Evolutionary conservation across 2,797 vertebrate genomes (phyloP), one percentile per base, ranked within the genome.

Genomic region (Melanotaenia pygmaea): DNA sequence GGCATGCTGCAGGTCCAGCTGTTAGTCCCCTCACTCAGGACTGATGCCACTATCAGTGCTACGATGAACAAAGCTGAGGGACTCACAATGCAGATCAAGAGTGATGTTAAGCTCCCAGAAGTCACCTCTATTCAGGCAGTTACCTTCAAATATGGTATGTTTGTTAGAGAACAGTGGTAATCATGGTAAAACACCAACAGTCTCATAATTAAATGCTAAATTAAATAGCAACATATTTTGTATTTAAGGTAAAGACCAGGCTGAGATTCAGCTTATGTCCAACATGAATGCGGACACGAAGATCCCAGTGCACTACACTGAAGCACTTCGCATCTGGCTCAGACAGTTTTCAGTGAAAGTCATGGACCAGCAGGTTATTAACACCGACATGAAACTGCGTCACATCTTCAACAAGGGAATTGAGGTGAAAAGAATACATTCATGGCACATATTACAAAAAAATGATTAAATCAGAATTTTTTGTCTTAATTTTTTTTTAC

Each of bases 381-480:
- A 96, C 28, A 96, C 96, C 14, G 95, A 98, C 67, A 95, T 97
- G 96, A 98, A 96, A 77, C 53, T 98, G 67, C 86, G 95, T 37
- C 96, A 98, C 57, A 93, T 99, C 50, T 45, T 95, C 65, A 95
- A 93, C 83, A 96, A 97, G 70, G 92, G 95, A 64, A 78, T 96
- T 0, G 90, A 93, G 95, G 98, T 98, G 92, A 94, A 93, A 76
- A 54, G 0, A 60, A 61, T 5, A 57, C n/a, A 14, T 60, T 63
- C 0, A 53, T n/a, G 22, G 5, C 0, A 38, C 35, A 1, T 51
- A 32, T 22, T 50, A n/a, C 47, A 22, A 50, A 47, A 47, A 22
- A 4, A 67, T 64, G 32, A 58, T 13, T 14, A 20, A 35, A 8
- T 59, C 10, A 59, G 22, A 7, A 9, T 32, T 50, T 1, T 32